phyloP scores from a whole-genome alignment of 2,797 vertebrate genomes.

The Acipenser oxyrinchus region DNA sequence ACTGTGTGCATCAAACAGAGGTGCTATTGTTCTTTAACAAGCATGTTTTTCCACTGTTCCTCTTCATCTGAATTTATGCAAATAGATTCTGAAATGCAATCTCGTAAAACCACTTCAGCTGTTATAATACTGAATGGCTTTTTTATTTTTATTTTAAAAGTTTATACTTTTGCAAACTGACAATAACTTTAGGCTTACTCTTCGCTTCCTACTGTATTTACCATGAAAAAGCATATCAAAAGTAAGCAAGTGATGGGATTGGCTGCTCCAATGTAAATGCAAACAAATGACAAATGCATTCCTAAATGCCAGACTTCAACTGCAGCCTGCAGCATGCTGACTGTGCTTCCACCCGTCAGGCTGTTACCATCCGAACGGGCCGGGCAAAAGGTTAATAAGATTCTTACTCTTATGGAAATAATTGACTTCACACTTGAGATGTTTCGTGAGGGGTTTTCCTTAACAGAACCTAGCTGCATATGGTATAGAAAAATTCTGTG shows the following conservation, averaged over 20 bases:
- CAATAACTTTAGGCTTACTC: constrained; percentile 23
- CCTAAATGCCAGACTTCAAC: constrained; percentile 9
- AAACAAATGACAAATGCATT: constrained; percentile 17
- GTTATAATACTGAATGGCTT: constrained; percentile 1
- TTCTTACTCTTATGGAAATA: constrained; percentile 34
- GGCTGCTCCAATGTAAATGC: neutral
- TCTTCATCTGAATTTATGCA: constrained; percentile 27
- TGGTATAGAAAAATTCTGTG: constrained; percentile 48
- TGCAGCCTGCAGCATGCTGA: constrained; percentile 16
- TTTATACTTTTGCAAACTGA: constrained; percentile 26
- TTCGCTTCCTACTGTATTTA: constrained; percentile 2
- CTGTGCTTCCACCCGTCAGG: constrained; percentile 17
- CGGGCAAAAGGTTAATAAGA: constrained; percentile 52
- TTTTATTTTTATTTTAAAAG: constrained; percentile 17
- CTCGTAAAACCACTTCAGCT: constrained; percentile 14
- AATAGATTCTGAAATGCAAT: constrained; percentile 23
- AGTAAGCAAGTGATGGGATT: constrained; percentile 14
- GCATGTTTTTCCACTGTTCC: neutral
- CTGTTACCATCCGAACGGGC: constrained; percentile 1
- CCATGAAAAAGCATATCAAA: neutral
- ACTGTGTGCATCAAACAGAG: constrained; percentile 8
- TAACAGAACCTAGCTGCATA: constrained; percentile 37
- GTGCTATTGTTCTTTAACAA: constrained; percentile 10
- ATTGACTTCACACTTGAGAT: constrained; percentile 27
- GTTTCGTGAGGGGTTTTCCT: constrained; percentile 31